Evolutionary conservation across 2,888 invertebrate species (phyloP), one percentile per base, ranked within the genome.

Genomic region (Argyra leucocephala): DNA sequence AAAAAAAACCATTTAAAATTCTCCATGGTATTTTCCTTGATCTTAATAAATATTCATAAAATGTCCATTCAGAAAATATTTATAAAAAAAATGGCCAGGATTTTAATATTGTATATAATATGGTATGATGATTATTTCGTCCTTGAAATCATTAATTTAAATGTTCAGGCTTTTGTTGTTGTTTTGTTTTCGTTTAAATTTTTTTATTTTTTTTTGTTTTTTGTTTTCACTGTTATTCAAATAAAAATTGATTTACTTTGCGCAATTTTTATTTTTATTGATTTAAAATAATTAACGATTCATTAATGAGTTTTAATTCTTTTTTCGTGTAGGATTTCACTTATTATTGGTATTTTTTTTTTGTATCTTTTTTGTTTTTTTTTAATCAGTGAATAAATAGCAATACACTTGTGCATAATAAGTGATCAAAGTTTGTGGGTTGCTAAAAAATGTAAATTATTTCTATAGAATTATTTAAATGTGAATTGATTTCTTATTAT

Each of bases 41-140:
- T 48, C 48, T 48, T 48, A 48, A 48, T 48, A 48, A 48, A 48
- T 48, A 48, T 48, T 48, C n/a, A 48, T 48, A 48, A 48, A 48
- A 48, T 48, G 48, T 48, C 48, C 48, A 48, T 5, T 48, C 48
- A 48, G 48, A 15, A 48, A 48, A 48, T 7, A 31, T 7, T 31
- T 31, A 31, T 7, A 31, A 31, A 31, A 31, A 7, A 7, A 10
- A 7, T 31, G 31, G 18, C 5, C 48, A 48, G 48, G n/a, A 18
- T 48, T 48, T 5, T 15, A 15, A 48, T n/a, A n/a, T n/a, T n/a
- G n/a, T n/a, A n/a, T n/a, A n/a, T n/a, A n/a, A n/a, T 12, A 7
- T 31, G 31, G 12, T 31, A 10, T 31, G 7, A 1, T 31, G 12
- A 31, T 31, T 31, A 31, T 31, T 31, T 31, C 12, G 31, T 31